Evolutionary conservation across 2,888 invertebrate species (phyloP).

Genomic region (Drosophila antonietae): DNA sequence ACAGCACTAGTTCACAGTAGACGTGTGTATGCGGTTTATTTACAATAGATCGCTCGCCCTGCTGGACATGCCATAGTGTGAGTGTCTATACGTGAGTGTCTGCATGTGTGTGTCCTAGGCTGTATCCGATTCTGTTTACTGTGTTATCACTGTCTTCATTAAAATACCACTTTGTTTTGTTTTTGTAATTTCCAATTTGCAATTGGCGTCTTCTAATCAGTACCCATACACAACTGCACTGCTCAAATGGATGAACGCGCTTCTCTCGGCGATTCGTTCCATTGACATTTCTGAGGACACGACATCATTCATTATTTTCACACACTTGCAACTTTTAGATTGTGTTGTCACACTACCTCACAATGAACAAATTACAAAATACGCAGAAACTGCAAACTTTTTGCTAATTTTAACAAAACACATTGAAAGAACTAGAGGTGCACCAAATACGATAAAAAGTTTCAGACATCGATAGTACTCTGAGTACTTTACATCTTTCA

Average conservation of each 20-base stretch:
- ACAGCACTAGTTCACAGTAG: constrained; percentile 71
- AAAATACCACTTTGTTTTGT: constrained; percentile 4
- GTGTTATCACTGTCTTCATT: constrained; percentile 2
- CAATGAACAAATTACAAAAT: constrained; percentile 7
- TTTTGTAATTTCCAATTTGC: constrained; percentile 3
- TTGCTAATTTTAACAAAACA: constrained; percentile 52
- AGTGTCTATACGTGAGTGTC: constrained; percentile 4
- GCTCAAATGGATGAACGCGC: constrained; percentile 28
- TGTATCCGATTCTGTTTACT: constrained; percentile 19
- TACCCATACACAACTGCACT: constrained; percentile 23
- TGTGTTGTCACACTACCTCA: neutral
- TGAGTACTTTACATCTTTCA: constrained; percentile 10
- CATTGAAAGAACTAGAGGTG: constrained; percentile 43
- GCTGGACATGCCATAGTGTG: constrained; percentile 43
- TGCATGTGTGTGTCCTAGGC: constrained; percentile 4
- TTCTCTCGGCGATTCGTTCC: constrained; percentile 7
- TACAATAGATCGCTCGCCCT: constrained; percentile 65
- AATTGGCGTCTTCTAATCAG: constrained; percentile 41
- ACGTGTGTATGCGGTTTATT: constrained; percentile 62
- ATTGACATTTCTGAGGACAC: constrained; percentile 14
- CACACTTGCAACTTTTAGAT: constrained; percentile 5
- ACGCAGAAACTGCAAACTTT: constrained; percentile 31
- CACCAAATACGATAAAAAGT: constrained; percentile 21
- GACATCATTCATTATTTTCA: constrained; percentile 1
- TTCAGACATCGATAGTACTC: constrained; percentile 28